Evolutionary conservation across 2,888 invertebrate species (phyloP).

Genomic region (Sepiola atlantica): DNA sequence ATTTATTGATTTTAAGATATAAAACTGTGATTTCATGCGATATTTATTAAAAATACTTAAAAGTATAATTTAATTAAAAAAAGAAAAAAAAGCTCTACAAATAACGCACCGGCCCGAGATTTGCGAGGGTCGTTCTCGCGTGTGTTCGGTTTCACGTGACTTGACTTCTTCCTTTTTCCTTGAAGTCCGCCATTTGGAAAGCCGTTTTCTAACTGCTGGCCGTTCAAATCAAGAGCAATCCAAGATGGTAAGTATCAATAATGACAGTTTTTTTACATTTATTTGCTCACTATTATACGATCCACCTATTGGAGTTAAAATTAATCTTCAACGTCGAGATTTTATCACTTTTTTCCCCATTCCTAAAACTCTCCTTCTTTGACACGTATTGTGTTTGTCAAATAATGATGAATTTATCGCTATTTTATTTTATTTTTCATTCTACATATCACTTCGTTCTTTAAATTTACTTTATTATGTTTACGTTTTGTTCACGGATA

Average conservation of each 20-base stretch:
- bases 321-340: background rate
- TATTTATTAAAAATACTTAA: background rate
- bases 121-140: conserved; percentile 14
- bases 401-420: background rate
- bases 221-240: conserved; percentile 67
- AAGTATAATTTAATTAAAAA: background rate
- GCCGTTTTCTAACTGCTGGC: conserved; percentile 58
- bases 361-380: background rate
- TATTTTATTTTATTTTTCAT: too few species aligned
- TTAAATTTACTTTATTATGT: background rate
- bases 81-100: too few species aligned
- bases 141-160: conserved; percentile 58
- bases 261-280: background rate
- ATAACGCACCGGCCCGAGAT: background rate
- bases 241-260: conserved; percentile 71
- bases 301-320: background rate
- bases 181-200: conserved; percentile 67
- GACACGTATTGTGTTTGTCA: background rate
- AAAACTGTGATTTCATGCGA: background rate
- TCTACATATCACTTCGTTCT: background rate
- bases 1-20: background rate
- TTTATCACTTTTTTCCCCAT: background rate
- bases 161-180: conserved; percentile 61
- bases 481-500: background rate
- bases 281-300: background rate